Conservation (phyloP, 2,888 invertebrate genomes). For the Alcis repandata region DNA sequence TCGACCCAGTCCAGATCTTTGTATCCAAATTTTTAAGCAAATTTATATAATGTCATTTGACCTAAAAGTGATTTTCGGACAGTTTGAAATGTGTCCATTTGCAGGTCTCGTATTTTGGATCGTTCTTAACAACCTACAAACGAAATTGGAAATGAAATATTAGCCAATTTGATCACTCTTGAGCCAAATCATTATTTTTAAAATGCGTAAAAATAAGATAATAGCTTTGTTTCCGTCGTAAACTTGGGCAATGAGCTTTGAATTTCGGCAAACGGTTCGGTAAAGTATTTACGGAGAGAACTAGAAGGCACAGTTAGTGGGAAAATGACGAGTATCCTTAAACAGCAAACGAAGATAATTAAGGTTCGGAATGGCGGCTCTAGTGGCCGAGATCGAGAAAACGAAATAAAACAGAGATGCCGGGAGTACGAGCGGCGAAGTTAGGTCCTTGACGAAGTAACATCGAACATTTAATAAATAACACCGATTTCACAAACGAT, state of each 20-base stretch:
- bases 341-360: conserved; percentile 23
- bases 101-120: no score
- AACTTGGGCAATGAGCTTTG: conserved; percentile 12
- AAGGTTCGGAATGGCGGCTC: background rate
- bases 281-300: conserved; percentile 76
- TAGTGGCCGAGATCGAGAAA: conserved; percentile 7
- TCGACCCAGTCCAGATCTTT: conserved; percentile 4
- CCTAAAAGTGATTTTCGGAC: background rate
- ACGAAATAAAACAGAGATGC: conserved; percentile 26
- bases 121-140: no score
- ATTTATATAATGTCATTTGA: background rate
- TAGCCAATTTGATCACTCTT: background rate
- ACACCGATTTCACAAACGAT: conserved; percentile 66
- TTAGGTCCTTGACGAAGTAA: conserved; percentile 59
- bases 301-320: conserved; percentile 84
- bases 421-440: conserved; percentile 31
- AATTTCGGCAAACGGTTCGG: conserved; percentile 45
- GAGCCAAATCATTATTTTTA: background rate
- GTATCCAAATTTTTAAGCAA: background rate
- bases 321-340: conserved; percentile 57
- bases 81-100: no score
- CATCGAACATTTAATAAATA: conserved; percentile 59
- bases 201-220: conserved; percentile 2
- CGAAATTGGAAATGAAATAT: background rate
- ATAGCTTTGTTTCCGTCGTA: background rate